Evolutionary conservation across 2,113 vertebrate species (phyloP).

Genomic region (Blennius ocellaris): DNA sequence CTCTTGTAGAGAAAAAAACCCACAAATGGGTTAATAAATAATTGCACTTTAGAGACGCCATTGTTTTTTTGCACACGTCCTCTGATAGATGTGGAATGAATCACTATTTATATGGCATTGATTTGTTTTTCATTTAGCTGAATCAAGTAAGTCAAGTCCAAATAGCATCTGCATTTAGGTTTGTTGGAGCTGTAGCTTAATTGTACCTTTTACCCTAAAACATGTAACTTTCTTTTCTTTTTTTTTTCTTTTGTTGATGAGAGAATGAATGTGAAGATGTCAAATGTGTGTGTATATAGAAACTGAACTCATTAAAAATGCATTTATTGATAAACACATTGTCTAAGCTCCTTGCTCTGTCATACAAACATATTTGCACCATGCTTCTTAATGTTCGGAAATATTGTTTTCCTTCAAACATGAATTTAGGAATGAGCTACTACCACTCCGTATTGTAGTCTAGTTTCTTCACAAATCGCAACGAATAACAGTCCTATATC

Average conservation of each 20-base stretch:
- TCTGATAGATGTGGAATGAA: too few relatives aligned
- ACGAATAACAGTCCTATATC: too few relatives aligned
- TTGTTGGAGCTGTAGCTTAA: constrained; percentile 19
- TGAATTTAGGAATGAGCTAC: too few relatives aligned
- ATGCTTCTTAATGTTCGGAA: background rate
- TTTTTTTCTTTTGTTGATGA: constrained; percentile 38
- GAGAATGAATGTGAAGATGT: constrained; percentile 50
- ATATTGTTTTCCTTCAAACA: background rate
- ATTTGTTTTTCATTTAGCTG: constrained; percentile 11
- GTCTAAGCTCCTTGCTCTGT: constrained; percentile 1
- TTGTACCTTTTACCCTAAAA: constrained; percentile 27
- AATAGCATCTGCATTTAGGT: constrained; percentile 23
- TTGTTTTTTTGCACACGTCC: constrained; percentile 69
- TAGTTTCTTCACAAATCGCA: too few relatives aligned
- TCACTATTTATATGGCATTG: constrained; percentile 30
- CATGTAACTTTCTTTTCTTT: constrained; percentile 1
- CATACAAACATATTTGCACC: background rate
- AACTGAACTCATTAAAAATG: constrained; percentile 63
- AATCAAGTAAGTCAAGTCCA: constrained; percentile 20
- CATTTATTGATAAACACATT: constrained; percentile 47
- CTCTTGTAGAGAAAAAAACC: constrained; percentile 32
- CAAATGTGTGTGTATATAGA: constrained; percentile 43
- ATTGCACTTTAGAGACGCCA: constrained; percentile 75
- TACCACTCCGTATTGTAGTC: too few relatives aligned
- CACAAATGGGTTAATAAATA: constrained; percentile 46